A percentile compares a stretch with the other conserved stretches of the same genome.
Evolutionary conservation across 2,888 invertebrate species (phyloP).

Genomic region (Aporophyla lueneburgensis): DNA sequence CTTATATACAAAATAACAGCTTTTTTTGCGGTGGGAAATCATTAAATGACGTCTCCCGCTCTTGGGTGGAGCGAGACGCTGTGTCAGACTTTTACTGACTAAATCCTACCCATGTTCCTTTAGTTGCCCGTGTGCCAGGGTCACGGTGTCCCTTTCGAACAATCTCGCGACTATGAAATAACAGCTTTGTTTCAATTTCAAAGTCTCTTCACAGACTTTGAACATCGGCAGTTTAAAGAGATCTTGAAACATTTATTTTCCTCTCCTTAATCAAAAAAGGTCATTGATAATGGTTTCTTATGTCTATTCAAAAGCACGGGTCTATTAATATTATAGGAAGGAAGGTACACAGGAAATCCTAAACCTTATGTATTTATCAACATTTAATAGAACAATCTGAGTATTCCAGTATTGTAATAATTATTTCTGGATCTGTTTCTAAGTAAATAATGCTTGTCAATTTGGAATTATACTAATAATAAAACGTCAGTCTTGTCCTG

Average conservation of each 20-base stretch:
- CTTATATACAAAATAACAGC: too few relatives aligned
- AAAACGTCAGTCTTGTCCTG: slow-evolving; percentile 21
- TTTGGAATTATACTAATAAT: slow-evolving; percentile 24
- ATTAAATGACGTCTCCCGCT: too few relatives aligned
- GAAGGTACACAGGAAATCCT: background rate
- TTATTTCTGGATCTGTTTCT: slow-evolving; percentile 33
- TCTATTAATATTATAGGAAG: background rate
- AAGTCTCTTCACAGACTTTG: background rate
- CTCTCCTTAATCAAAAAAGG: background rate
- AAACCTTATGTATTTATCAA: background rate
- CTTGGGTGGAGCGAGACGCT: too few relatives aligned
- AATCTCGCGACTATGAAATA: too few relatives aligned
- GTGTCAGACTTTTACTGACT: too few relatives aligned
- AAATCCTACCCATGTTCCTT: too few relatives aligned
- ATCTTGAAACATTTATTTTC: background rate
- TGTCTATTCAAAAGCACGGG: background rate
- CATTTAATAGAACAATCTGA: background rate
- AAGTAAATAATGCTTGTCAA: background rate
- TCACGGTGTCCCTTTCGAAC: too few relatives aligned
- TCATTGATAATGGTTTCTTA: background rate
- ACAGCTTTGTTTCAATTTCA: too few relatives aligned
- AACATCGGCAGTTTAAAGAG: background rate
- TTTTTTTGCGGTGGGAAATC: too few relatives aligned
- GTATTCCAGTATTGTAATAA: background rate
- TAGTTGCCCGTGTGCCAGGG: too few relatives aligned